Base-by-base conservation (phyloP, 1,140 invertebrate species). In the Calosoma granatense region DNA sequence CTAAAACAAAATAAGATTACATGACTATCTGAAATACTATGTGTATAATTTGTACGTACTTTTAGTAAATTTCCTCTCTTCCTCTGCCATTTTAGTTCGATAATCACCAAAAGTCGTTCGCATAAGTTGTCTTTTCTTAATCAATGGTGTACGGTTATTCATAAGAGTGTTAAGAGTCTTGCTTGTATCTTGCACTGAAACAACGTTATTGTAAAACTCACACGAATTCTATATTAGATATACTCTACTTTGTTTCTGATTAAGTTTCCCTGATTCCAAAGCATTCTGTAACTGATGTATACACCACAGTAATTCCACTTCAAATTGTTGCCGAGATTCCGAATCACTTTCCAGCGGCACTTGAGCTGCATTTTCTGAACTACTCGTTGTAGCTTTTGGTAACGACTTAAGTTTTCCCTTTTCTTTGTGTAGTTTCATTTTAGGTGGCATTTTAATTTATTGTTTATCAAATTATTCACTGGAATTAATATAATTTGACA, bases 101-200 rank as follows among this genome's bases (percentile, higher is more conserved):
- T 88, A 88, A 69, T 88, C 83, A 1, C 85, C 86, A 65, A 87
- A 83, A 3, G 81, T 78, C 9, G 78, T 76, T 60, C 83, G 75
- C 86, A 88, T 88, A 54, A 85, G 65, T 67, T 87, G 85, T 36
- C 85, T 75, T 59, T 88, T 88, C 58, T 81, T 79, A 30, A 87
- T 78, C 2, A 84, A 65, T 0, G 85, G 78, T 1, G 83, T 78
- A 2, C 76, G 79, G 53, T 79, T 78, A 58, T 80, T 87, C 66
- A 83, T 87, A 22, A 88, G 70, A 12, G 78, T 73, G 61, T 81
- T 82, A 30, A 87, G 61, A 36, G 79, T 77, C 68, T 83, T 86
- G 55, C 68, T 74, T 23, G 78, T 73, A 59, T 84, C 79, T 64
- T 81, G 77, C 4, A 75, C 82, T 83, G 64, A n/a, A n/a, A n/a